Evolutionary conservation across 1,140 invertebrate genomes (phyloP).

Genomic region (Nasonia longicornis): DNA sequence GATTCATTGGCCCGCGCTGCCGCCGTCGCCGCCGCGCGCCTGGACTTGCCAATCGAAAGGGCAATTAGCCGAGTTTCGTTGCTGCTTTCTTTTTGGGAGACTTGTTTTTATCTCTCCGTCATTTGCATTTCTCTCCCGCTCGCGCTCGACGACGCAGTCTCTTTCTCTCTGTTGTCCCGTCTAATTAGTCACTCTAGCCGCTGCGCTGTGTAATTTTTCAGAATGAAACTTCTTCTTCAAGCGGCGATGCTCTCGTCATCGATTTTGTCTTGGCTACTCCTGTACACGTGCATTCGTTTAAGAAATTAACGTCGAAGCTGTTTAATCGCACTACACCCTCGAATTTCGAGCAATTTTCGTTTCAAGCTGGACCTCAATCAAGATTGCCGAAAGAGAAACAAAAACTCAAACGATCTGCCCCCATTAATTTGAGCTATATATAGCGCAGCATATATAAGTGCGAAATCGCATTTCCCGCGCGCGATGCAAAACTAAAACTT

Average conservation of each 20-base stretch:
- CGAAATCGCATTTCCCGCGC: constrained; percentile 24
- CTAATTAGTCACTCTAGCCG: neutral
- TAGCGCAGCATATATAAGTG: neutral
- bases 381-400: neutral
- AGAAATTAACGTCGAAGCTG: too few species aligned
- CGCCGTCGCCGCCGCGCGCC: neutral
- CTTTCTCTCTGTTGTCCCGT: neutral
- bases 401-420: too few species aligned
- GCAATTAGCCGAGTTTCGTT: constrained; percentile 20
- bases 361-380: too few species aligned
- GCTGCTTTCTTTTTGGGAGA: neutral
- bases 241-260: neutral
- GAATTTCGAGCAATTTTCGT: too few species aligned
- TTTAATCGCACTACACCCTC: too few species aligned
- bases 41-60: constrained; percentile 10
- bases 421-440: too few species aligned
- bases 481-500: constrained; percentile 14
- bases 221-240: neutral
- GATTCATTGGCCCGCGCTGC: constrained; percentile 2
- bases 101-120: neutral
- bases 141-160: neutral
- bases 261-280: neutral
- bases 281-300: too few species aligned
- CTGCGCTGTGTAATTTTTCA: neutral
- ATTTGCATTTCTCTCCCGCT: neutral